Conservation (phyloP, 2,113 vertebrate species). For the Nyctibius bracteatus region DNA sequence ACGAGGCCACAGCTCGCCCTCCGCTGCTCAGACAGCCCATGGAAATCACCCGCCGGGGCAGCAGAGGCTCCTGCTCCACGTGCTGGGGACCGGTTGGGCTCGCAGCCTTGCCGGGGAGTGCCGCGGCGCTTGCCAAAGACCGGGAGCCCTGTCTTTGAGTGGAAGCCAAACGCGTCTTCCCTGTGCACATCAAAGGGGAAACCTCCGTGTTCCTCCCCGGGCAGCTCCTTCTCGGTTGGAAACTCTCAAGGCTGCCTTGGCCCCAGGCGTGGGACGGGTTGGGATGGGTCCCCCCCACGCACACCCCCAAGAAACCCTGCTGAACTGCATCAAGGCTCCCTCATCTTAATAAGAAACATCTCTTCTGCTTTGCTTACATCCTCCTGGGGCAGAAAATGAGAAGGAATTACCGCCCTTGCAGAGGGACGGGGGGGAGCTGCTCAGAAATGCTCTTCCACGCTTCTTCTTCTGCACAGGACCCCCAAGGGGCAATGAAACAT, state of each 20-base stretch:
- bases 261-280: neutral
- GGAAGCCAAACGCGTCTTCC: conserved; percentile 19
- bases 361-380: neutral
- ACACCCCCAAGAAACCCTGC: neutral
- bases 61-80: neutral
- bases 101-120: neutral
- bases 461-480: neutral
- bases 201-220: neutral
- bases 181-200: conserved; percentile 37
- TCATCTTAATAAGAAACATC: neutral
- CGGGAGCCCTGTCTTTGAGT: neutral
- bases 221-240: neutral
- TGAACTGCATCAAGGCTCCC: neutral
- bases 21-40: rapidly evolving
- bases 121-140: neutral
- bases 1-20: neutral
- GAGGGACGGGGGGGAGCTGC: neutral
- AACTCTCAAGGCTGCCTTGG: neutral
- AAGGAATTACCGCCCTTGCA: neutral
- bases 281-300: neutral
- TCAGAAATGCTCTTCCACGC: rapidly evolving
- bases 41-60: neutral
- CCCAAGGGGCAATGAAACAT: neutral
- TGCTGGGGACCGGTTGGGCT: neutral
- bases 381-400: neutral